Base-by-base conservation (phyloP, 2,797 vertebrate species). In the Holocentrus rufus region DNA sequence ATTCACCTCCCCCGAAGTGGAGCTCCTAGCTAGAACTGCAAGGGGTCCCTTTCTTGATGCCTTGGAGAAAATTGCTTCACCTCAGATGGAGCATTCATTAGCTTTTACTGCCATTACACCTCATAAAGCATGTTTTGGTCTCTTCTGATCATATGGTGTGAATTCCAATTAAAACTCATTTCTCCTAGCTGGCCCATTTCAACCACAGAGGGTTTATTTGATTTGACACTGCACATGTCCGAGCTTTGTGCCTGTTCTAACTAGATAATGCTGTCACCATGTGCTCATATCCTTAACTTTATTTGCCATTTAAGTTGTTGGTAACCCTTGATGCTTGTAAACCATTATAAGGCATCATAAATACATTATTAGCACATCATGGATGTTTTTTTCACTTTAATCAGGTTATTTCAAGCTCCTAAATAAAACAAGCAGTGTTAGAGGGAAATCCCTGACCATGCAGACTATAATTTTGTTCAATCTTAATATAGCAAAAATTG, bases 101-200 rank as follows among this genome's bases (percentile, higher is more conserved):
- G 34, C 53, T 84, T 87, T 88, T 82, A 85, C 68, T 53, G 59
- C 69, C 65, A 63, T 59, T 63, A 47, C 81, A 86, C 66, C 87
- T 87, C 79, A 64, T 87, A 86, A 84, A 84, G 72, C 77, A 54
- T 0, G 68, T 80, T 86, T 80, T 76, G 66, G 87, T 85, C 78
- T 73, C 63, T 13, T 18, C 79, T 72, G 64, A 82, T 85, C 71
- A 63, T 70, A 58, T 71, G 77, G 62, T 34, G 36, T 82, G 62
- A 75, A 83, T 75, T 82, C 63, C 52, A 78, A 63, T n/a, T 34
- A 53, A 49, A 57, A 80, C 7, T 2, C 23, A 20, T n/a, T 54
- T 56, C 30, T 65, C 23, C 42, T 53, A 7, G 65, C 44, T 72
- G 31, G 50, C 9, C 34, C 5, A 1, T 62, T 70, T 68, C 10